Evolutionary conservation across 2,113 vertebrate species (phyloP).

Genomic region (Pluvianellus socialis): DNA sequence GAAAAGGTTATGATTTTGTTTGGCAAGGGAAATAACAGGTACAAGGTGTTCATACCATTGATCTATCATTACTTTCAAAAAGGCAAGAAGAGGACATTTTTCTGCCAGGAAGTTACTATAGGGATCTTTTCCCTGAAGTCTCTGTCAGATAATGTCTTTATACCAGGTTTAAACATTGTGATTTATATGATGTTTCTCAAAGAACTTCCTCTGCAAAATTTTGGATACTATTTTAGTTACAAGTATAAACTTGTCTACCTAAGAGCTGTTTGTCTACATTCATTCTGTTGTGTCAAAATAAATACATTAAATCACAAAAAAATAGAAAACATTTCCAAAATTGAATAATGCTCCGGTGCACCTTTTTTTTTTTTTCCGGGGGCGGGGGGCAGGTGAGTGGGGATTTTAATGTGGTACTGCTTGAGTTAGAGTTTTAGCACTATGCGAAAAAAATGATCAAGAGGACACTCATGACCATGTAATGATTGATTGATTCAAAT

Average conservation of each 20-base stretch:
- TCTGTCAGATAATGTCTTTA: neutral
- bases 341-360: neutral
- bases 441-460: neutral
- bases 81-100: neutral
- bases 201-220: neutral
- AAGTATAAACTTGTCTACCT: no score
- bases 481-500: neutral
- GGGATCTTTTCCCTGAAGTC: neutral
- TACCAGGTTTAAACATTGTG: neutral
- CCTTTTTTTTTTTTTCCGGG: neutral
- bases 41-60: neutral
- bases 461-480: neutral
- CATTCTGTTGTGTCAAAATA: neutral
- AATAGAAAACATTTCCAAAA: neutral
- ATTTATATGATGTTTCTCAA: neutral
- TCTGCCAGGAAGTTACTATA: neutral
- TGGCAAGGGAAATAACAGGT: neutral
- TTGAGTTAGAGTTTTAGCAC: neutral
- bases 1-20: neutral
- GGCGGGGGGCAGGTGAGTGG: no score
- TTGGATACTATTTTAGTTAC: neutral
- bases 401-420: neutral
- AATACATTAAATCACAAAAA: neutral
- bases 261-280: neutral
- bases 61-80: neutral